These are phyloP conservation scores for Ptychoptera albimana DNA, from an alignment of 2,888 invertebrate species.

Conservation along the genomic window DNA sequence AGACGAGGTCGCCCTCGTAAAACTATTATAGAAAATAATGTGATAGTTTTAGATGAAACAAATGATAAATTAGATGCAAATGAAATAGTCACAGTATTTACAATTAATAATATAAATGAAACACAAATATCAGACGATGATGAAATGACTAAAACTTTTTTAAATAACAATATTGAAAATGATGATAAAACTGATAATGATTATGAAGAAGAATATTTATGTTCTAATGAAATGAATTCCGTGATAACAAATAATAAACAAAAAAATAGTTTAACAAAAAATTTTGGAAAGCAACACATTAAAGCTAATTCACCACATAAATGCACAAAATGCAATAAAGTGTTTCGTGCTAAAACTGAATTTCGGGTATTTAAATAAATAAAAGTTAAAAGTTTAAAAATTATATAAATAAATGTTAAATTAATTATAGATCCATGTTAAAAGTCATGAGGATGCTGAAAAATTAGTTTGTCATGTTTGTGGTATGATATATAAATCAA, in stretches of 20 bases:
- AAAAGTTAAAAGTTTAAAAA: not conserved
- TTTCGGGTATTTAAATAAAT: slow-evolving; percentile 1
- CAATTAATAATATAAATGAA: not conserved
- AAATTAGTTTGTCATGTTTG: slow-evolving; percentile 28
- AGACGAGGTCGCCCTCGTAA: not conserved
- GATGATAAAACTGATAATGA: slow-evolving; percentile 2
- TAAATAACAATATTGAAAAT: not conserved
- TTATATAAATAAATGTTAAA: not conserved
- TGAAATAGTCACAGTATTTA: not conserved
- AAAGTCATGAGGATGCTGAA: slow-evolving; percentile 1
- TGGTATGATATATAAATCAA: slow-evolving; percentile 35
- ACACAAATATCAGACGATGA: not conserved
- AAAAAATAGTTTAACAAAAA: not conserved
- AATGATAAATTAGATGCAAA: not conserved
- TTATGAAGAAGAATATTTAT: not conserved
- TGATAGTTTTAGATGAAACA: not conserved
- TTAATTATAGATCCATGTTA: slow-evolving; percentile 5
- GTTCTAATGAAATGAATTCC: not conserved
- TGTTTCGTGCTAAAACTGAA: slow-evolving; percentile 6
- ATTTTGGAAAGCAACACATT: not conserved
- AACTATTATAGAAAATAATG: not conserved
- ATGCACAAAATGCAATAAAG: slow-evolving; percentile 8
- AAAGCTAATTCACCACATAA: not conserved
- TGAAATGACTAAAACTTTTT: not conserved
- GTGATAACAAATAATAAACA: not conserved